phyloP scores from a whole-genome alignment of 2,888 invertebrate genomes.

The Scaptomyza tumidula region DNA sequence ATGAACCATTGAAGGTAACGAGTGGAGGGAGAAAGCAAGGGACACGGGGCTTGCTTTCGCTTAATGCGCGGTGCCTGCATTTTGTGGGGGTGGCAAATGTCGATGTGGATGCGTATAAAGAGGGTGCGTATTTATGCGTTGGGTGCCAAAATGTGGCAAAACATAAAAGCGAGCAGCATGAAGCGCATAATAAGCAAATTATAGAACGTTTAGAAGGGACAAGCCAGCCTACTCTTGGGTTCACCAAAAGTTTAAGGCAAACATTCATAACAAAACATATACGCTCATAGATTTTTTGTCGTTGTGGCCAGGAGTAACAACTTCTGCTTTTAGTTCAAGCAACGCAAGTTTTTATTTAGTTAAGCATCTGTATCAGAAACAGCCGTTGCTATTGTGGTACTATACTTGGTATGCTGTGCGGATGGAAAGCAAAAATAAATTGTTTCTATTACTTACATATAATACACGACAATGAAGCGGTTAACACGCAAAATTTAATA shows the following conservation, averaged over 20 bases:
- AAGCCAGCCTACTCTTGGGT: conserved; percentile 37
- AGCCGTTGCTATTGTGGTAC: too few species aligned
- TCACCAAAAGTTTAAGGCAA: conserved; percentile 27
- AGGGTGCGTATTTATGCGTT: conserved; percentile 69
- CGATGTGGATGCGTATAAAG: conserved; percentile 23
- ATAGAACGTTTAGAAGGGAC: conserved; percentile 80
- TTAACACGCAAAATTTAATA: too few species aligned
- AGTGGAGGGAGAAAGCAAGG: conserved; percentile 22
- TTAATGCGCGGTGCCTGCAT: conserved; percentile 15
- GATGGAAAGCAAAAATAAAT: too few species aligned
- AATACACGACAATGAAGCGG: too few species aligned
- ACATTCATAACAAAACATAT: conserved; percentile 8
- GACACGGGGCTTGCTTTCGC: conserved; percentile 21
- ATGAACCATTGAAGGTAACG: conserved; percentile 56
- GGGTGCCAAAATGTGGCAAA: conserved; percentile 75
- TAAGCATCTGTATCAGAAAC: too few species aligned
- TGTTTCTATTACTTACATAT: too few species aligned
- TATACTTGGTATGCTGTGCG: too few species aligned
- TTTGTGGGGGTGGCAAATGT: not conserved
- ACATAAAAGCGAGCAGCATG: conserved; percentile 78
- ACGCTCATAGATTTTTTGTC: conserved; percentile 36
- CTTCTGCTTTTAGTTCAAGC: conserved; percentile 26
- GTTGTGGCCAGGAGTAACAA: conserved; percentile 55
- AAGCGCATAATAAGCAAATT: conserved; percentile 83
- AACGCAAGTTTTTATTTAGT: conserved; percentile 10